These are phyloP conservation scores for Drosophila formosana DNA, from an alignment of 2,888 invertebrate genomes.

Conservation along the genomic window DNA sequence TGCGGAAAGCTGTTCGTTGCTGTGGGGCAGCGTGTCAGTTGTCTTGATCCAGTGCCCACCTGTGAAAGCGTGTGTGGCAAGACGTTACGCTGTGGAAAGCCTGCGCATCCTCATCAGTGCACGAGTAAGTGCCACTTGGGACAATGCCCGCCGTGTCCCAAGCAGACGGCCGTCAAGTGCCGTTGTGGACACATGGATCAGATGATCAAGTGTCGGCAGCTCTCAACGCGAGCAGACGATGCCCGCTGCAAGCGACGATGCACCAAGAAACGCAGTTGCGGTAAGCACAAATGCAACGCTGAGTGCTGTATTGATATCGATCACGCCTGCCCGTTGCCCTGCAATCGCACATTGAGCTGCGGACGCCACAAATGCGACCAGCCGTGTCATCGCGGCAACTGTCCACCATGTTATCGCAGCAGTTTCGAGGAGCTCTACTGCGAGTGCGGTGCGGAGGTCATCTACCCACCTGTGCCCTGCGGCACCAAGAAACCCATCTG, in stretches of 20 bases:
- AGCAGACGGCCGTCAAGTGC: constrained; percentile 91
- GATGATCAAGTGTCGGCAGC: constrained; percentile 91
- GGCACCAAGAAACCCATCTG: constrained; percentile 95
- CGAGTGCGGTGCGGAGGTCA: constrained; percentile 94
- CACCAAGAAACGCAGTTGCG: constrained; percentile 93
- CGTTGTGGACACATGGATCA: constrained; percentile 94
- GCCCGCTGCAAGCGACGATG: constrained; percentile 96
- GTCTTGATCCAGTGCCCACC: constrained; percentile 92
- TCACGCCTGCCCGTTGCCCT: constrained; percentile 93
- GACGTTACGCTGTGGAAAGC: constrained; percentile 89
- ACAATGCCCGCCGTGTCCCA: constrained; percentile 91
- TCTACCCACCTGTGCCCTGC: constrained; percentile 96
- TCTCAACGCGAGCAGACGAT: constrained; percentile 90
- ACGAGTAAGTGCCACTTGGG: constrained; percentile 88
- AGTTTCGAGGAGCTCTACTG: constrained; percentile 96
- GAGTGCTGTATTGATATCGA: constrained; percentile 94
- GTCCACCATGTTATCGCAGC: constrained; percentile 91
- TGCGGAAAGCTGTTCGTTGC: constrained; percentile 89
- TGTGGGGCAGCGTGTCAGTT: constrained; percentile 87
- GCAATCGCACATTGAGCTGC: constrained; percentile 93
- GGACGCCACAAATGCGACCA: constrained; percentile 95
- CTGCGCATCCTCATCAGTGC: constrained; percentile 88
- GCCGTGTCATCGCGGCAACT: constrained; percentile 95
- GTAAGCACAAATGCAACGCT: constrained; percentile 95
- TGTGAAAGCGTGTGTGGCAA: constrained; percentile 91